Base-by-base conservation (phyloP, 37 sponge, comb jelly and placozoan species). In the Aplysina aerophoba region DNA sequence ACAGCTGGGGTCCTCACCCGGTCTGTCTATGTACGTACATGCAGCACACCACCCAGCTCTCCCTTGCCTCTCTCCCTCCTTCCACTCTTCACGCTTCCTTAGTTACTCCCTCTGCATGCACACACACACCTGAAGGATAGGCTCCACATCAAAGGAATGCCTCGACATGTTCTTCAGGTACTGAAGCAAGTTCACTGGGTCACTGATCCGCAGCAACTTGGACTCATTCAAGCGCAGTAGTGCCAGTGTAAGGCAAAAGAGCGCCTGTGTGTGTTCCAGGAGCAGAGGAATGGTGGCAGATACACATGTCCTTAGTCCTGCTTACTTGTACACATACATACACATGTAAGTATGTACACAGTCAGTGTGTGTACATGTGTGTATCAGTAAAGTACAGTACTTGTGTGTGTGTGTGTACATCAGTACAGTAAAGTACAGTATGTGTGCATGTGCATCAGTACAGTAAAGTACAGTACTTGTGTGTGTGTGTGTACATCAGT, bases 181-280 rank as follows among this genome's bases (percentile, higher is more conserved):
- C 69, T 92, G 93, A 55, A 92, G 89, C 59, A 92, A 55, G 25
- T 62, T 63, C 20, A 92, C 87, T 24, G 89, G 86, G 56, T 92
- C 93, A 14, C 36, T 40, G 55, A 87, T 86, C 44, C 64, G 54
- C 30, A 89, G 84, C 15, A 92, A 71, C 33, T 59, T 37, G 0
- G 57, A 15, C 73, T 88, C 84, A 38, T 89, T 41, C 34, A 89
- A 24, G 25, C 83, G 86, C 40, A 92, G 73, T 0, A 92, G 79
- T 5, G 65, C 89, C 17, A 92, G 64, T 20, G 85, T 36, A 22
- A 86, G 39, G 4, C 87, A 41, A 30, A 89, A 92, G 54, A 92
- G 53, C 21, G 84, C 84, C 89, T 92, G 86, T n/a, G n/a, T n/a
- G n/a, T n/a, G n/a, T n/a, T n/a, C n/a, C n/a, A n/a, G 34, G 15